phyloP scores from a whole-genome alignment of 2,113 vertebrate species.

The Psittacara wagleri region DNA sequence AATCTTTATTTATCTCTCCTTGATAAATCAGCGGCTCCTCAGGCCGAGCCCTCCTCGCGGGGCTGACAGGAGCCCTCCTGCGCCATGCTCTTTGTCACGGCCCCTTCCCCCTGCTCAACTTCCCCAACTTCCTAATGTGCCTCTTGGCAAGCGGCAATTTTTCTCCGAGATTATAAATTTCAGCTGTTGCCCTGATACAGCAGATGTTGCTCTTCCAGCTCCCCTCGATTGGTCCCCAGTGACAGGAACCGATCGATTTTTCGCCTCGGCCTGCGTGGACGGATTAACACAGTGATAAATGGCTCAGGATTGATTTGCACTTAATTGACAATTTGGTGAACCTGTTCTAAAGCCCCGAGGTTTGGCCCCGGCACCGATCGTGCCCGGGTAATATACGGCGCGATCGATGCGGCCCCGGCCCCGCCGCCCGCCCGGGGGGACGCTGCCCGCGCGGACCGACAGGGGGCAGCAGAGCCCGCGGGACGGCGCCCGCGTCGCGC shows the following conservation, averaged over 20 bases:
- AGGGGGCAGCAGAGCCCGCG: slow-evolving; percentile 76
- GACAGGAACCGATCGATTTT: slow-evolving; percentile 73
- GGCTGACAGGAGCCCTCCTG: background rate
- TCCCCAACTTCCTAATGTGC: slow-evolving; percentile 54
- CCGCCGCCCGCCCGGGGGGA: background rate
- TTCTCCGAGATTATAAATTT: slow-evolving; percentile 71
- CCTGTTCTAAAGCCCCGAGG: slow-evolving; percentile 78
- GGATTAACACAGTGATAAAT: slow-evolving; percentile 86
- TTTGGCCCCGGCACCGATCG: slow-evolving; percentile 60
- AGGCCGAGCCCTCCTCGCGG: background rate
- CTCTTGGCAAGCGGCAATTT: slow-evolving; percentile 55
- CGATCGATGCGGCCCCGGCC: slow-evolving; percentile 79
- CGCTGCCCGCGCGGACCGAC: slow-evolving; percentile 18
- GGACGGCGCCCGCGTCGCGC: background rate
- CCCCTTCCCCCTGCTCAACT: slow-evolving; percentile 41
- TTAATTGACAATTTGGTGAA: slow-evolving; percentile 98
- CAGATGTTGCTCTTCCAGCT: slow-evolving; percentile 69
- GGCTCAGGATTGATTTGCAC: slow-evolving; percentile 91
- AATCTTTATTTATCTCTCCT: slow-evolving; percentile 35
- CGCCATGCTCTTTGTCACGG: background rate
- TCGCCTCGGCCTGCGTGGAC: background rate
- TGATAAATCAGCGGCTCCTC: background rate
- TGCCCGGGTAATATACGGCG: slow-evolving; percentile 75
- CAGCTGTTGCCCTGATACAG: slow-evolving; percentile 46
- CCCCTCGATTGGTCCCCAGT: slow-evolving; percentile 75